A percentile compares a stretch with the other conserved stretches of the same genome.
phyloP scores from a whole-genome alignment of 2,113 vertebrate genomes.

The Myxocyprinus asiaticus region DNA sequence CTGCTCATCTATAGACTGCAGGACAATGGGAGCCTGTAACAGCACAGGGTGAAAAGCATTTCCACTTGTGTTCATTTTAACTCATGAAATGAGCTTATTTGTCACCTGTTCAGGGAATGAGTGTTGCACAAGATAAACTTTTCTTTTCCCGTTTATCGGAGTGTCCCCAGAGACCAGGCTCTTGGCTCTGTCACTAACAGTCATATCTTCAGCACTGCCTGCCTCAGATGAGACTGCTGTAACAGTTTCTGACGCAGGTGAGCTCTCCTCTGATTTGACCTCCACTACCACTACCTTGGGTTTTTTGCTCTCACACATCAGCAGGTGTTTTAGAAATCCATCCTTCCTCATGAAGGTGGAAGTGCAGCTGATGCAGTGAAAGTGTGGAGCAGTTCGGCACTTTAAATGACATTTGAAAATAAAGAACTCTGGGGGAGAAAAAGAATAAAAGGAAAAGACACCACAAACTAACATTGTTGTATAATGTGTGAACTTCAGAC shows the following conservation, averaged over 20 bases:
- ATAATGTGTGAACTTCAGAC: too few relatives aligned
- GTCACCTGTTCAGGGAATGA: neutral
- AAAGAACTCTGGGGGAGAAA: neutral
- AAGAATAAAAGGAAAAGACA: neutral
- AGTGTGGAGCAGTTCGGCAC: slow-evolving; percentile 20
- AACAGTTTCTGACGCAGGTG: neutral
- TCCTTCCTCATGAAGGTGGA: slow-evolving; percentile 33
- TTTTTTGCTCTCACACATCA: slow-evolving; percentile 17
- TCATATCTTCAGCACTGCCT: neutral
- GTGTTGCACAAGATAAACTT: neutral
- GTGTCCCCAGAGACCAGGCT: neutral
- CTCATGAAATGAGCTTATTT: neutral
- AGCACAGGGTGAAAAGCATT: too few relatives aligned
- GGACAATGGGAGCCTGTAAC: too few relatives aligned
- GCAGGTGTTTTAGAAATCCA: slow-evolving; percentile 23
- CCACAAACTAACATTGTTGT: too few relatives aligned
- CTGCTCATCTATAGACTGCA: too few relatives aligned
- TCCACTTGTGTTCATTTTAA: too few relatives aligned
- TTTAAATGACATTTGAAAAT: slow-evolving; percentile 30
- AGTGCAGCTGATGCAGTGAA: slow-evolving; percentile 17
- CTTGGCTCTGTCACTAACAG: neutral
- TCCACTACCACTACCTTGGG: slow-evolving; percentile 10
- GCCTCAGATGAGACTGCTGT: neutral
- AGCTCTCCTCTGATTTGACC: neutral
- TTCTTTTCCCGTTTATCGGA: neutral